A percentile compares a stretch with the other conserved stretches of the same genome.
These are phyloP conservation scores for Myrmecobius fasciatus DNA, from an alignment of 2,113 vertebrate genomes.

Conservation along the genomic window DNA sequence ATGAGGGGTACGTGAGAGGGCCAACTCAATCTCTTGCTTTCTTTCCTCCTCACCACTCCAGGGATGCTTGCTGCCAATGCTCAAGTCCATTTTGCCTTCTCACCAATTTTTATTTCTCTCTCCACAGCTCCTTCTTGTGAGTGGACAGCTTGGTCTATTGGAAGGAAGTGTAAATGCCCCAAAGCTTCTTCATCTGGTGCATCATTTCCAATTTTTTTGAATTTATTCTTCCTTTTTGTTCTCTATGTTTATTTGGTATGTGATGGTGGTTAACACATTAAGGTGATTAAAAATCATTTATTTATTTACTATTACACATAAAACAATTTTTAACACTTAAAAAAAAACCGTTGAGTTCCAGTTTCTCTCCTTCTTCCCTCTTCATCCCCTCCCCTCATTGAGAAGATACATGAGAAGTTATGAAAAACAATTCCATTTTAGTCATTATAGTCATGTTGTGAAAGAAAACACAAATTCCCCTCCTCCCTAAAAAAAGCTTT, in stretches of 20 bases:
- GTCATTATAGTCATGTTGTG: too few relatives aligned
- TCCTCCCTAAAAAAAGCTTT: too few relatives aligned
- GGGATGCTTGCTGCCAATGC: background rate
- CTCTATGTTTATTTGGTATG: background rate
- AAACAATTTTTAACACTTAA: too few relatives aligned
- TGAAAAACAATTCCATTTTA: too few relatives aligned
- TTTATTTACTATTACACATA: too few relatives aligned
- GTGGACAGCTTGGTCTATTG: background rate
- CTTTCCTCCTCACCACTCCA: background rate
- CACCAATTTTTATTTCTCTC: background rate
- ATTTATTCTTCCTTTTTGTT: background rate
- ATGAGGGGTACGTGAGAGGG: background rate
- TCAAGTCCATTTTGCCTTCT: background rate
- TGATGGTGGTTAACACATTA: background rate
- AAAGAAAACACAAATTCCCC: too few relatives aligned
- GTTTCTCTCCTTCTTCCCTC: too few relatives aligned
- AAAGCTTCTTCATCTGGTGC: background rate
- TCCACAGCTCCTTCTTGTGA: background rate
- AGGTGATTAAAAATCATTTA: too few relatives aligned
- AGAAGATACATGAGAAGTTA: too few relatives aligned
- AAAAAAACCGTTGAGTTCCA: too few relatives aligned
- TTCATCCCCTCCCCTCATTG: too few relatives aligned
- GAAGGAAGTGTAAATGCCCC: background rate
- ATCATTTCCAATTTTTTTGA: background rate
- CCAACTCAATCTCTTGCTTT: background rate